A percentile compares a stretch with the other conserved stretches of the same genome.
phyloP scores from a whole-genome alignment of 1,140 invertebrate species.

The Anadara kagoshimensis region DNA sequence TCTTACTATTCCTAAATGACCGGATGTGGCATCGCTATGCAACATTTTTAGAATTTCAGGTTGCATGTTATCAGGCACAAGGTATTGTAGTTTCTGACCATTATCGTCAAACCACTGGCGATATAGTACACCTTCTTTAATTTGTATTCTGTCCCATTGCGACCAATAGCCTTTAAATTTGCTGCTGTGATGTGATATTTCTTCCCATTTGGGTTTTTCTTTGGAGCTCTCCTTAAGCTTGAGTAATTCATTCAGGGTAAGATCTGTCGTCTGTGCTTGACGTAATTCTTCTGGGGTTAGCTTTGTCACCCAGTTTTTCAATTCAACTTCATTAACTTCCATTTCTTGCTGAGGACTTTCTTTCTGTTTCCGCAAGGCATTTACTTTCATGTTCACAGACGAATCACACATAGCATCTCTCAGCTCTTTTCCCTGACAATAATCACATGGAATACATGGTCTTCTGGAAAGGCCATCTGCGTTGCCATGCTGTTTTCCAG shows the following conservation, averaged over 20 bases:
- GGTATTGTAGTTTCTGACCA: not conserved
- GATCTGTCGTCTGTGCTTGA: not conserved
- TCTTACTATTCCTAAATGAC: conserved; percentile 17
- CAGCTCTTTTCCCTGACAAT: not conserved
- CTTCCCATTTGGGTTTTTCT: conserved; percentile 21
- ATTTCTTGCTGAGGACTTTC: not conserved
- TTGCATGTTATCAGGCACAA: conserved; percentile 1
- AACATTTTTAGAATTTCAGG: conserved; percentile 11
- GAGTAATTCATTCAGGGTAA: not conserved
- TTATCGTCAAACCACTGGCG: not conserved
- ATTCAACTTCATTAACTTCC: not conserved
- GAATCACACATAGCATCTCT: not conserved
- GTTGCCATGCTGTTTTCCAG: not conserved
- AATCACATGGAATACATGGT: not conserved
- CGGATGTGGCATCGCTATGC: conserved; percentile 15
- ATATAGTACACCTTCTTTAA: conserved; percentile 20
- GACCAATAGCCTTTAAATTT: conserved; percentile 18
- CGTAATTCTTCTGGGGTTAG: not conserved
- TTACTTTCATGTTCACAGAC: not conserved
- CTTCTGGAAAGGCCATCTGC: not conserved
- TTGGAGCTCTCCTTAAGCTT: not conserved
- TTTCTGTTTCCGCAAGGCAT: not conserved
- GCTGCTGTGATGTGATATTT: not conserved
- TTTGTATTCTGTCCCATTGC: conserved; percentile 1
- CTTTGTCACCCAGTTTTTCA: not conserved